A percentile compares a stretch with the other conserved stretches of the same genome.
Conservation (phyloP, 2,797 vertebrate genomes). For the Eurystomus glaucurus region DNA sequence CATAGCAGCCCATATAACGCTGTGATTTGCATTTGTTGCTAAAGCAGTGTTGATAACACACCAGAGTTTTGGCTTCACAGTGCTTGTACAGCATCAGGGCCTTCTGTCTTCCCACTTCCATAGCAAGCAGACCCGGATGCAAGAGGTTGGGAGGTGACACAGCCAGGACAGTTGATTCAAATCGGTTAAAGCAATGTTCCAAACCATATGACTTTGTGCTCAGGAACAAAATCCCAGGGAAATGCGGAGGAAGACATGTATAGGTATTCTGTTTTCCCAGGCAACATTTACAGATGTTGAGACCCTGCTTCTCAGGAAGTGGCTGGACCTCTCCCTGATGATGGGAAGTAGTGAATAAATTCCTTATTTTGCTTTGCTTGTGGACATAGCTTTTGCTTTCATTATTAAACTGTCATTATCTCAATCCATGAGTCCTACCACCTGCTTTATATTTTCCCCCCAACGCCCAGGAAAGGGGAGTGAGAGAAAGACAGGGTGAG, state of each 20-base stretch:
- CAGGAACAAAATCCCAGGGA: no score
- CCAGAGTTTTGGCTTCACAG: background rate
- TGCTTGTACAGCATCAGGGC: background rate
- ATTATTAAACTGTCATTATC: background rate
- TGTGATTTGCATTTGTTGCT: background rate
- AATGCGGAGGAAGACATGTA: no score
- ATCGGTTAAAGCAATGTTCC: background rate
- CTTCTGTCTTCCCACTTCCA: background rate
- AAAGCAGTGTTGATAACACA: background rate
- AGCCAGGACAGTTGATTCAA: background rate
- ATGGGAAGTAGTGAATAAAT: background rate
- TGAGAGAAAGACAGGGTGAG: rapidly evolving
- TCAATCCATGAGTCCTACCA: background rate
- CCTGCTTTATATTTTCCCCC: background rate
- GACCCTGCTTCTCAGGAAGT: no score
- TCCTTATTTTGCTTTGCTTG: background rate
- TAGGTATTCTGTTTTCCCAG: no score
- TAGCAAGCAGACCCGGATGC: rapidly evolving
- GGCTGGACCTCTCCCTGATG: no score
- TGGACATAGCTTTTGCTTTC: background rate
- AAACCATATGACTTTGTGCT: no score
- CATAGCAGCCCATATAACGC: background rate
- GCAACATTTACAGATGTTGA: no score
- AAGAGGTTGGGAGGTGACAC: background rate
- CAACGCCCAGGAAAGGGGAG: rapidly evolving